Percentiles rank a stretch among this genome's conserved stretches.
Conservation (phyloP, 2,888 invertebrate genomes). For the Iphiclides podalirius region DNA sequence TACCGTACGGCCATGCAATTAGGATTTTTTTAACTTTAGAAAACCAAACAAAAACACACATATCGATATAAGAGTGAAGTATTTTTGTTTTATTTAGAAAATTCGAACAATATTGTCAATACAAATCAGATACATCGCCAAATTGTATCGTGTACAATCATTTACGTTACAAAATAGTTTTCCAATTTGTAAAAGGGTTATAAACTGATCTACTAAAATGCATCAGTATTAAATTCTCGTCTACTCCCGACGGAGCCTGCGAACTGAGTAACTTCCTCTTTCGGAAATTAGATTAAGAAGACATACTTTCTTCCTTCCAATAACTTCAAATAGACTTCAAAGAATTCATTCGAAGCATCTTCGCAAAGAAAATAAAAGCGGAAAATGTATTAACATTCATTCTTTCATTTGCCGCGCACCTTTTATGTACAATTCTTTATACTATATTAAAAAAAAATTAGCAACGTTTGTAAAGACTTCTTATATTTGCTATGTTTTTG, state of each 20-base stretch:
- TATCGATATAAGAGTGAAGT: neutral
- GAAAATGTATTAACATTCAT: no score
- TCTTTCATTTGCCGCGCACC: no score
- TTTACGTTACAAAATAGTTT: neutral
- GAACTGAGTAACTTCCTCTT: conserved; percentile 50
- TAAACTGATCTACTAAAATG: conserved; percentile 37
- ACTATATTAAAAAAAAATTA: no score
- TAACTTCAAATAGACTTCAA: conserved; percentile 52
- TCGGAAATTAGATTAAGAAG: conserved; percentile 76
- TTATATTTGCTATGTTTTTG: no score
- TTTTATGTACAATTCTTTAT: no score
- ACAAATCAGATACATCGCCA: no score
- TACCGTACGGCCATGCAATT: conserved; percentile 5
- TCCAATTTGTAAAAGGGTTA: conserved; percentile 23
- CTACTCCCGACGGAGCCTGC: conserved; percentile 53
- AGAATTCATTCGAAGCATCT: conserved; percentile 34
- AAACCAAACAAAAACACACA: no score
- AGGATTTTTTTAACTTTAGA: neutral
- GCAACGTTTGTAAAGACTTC: no score
- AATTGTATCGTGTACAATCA: no score
- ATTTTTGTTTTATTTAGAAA: conserved; percentile 4
- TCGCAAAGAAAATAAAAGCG: no score
- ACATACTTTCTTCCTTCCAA: conserved; percentile 60
- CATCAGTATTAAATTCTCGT: conserved; percentile 71
- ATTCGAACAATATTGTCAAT: conserved; percentile 11